Evolutionary conservation across 2,888 invertebrate genomes (phyloP), one percentile per base, ranked within the genome.

Genomic region (Cerceris ruficornis): DNA sequence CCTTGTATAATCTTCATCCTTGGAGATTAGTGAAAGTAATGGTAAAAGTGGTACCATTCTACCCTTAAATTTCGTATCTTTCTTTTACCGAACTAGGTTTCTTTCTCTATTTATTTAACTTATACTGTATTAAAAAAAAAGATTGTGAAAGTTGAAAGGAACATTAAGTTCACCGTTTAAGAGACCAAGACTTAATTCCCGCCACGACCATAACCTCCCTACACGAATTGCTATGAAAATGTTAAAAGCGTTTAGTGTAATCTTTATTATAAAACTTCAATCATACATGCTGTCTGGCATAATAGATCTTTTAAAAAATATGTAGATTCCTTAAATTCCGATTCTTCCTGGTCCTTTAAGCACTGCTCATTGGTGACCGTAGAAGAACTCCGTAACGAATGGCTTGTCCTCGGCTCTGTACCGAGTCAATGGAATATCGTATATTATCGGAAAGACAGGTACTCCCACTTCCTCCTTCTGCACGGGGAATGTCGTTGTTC

Each of bases 361-460:
- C 14, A 15, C 0, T 66, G 66, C 50, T 69, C 66, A 75, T 15
- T 72, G 81, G 58, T 54, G 39, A 6, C 57, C 65, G 0, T 7
- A 58, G 5, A 95, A 91, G 82, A 95, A 94, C 75, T 96, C 95
- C 59, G 93, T 93, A 0, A 95, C 93, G 93, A 96, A 97, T 0
- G 97, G 96, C 13, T 93, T 94, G 93, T 97, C 97, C 55, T 93
- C 94, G 0, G 92, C 88, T 0, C 93, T 93, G 90, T 98, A 98
- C 14, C 95, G 95, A 0, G 94, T 94, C 0, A 96, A 94, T 0
- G 98, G 98, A 13, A 98, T 92, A 92, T 98, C 98, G 91, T 96
- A 98, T 0, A 97, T 97, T 69, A 98, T 92, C 0, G 96, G 95
- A 84, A 95, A 94, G 42, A 93, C 85, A 69, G 87, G 91, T 87